A percentile compares a stretch with the other conserved stretches of the same genome.
Evolutionary conservation across 2,113 vertebrate genomes (phyloP).

Genomic region (Falcunculus frontatus): DNA sequence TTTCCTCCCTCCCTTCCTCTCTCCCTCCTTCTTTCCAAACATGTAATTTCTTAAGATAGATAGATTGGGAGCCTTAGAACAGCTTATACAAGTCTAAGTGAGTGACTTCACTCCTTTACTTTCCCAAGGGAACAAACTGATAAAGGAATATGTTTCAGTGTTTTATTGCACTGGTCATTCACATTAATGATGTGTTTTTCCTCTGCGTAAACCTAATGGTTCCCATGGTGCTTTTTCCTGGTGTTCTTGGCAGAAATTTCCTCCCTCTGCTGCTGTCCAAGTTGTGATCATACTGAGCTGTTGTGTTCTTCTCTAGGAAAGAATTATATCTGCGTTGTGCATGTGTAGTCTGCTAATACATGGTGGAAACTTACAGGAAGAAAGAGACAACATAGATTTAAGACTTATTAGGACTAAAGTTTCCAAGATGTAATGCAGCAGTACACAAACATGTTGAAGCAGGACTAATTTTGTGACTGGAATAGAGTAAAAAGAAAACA

Average conservation of each 20-base stretch:
- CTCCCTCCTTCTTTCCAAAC: background rate
- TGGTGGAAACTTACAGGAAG: background rate
- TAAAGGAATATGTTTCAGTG: background rate
- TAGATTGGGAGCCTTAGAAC: background rate
- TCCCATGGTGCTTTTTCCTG: background rate
- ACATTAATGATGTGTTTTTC: background rate
- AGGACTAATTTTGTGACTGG: background rate
- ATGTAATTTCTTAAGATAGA: background rate
- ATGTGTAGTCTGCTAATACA: background rate
- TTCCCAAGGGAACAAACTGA: constrained; percentile 16
- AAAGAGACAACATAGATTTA: background rate
- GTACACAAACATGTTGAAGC: background rate
- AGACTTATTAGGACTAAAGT: background rate
- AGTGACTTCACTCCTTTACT: background rate
- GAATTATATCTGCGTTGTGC: background rate
- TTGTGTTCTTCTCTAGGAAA: background rate
- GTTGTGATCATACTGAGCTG: background rate
- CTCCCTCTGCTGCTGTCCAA: background rate
- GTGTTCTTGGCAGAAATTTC: background rate
- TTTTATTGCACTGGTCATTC: background rate
- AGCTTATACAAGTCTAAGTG: background rate
- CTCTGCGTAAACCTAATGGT: background rate
- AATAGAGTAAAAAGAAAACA: background rate
- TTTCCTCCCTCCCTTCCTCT: background rate
- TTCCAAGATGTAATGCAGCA: background rate